A percentile compares a stretch with the other conserved stretches of the same genome.
Evolutionary conservation across 2,113 vertebrate species (phyloP).

Genomic region (Rhinoderma darwinii): DNA sequence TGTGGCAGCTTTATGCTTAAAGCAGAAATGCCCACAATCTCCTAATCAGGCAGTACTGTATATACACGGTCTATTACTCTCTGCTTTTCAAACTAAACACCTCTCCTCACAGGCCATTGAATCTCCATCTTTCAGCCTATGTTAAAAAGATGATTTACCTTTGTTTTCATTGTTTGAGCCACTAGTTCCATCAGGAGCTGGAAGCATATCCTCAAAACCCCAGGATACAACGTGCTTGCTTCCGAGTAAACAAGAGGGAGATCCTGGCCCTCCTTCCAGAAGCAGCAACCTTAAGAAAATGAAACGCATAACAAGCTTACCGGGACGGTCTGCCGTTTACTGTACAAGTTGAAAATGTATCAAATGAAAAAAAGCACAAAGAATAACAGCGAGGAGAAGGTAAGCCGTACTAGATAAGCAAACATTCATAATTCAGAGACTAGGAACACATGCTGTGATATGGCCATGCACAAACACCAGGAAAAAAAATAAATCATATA

Average conservation of each 20-base stretch:
- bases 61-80: no score
- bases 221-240: conserved; percentile 97
- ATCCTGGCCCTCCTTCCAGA: conserved; percentile 95
- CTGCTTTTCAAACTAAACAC: no score
- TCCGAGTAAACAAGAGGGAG: conserved; percentile 93
- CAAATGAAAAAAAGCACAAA: background rate
- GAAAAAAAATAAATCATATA: no score
- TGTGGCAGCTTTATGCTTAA: no score
- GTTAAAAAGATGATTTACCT: conserved; percentile 75
- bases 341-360: background rate
- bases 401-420: background rate
- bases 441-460: background rate
- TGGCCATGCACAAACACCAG: no score
- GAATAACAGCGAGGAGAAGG: background rate
- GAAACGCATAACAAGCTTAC: background rate
- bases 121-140: no score
- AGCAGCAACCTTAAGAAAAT: conserved; percentile 83
- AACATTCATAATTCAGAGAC: background rate
- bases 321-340: background rate
- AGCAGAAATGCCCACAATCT: no score
- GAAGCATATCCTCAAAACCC: conserved; percentile 98
- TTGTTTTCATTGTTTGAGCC: conserved; percentile 88
- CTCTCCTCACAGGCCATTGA: no score
- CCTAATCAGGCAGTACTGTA: no score
- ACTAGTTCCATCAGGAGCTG: conserved; percentile 88